These are phyloP conservation scores for Dynastes maya DNA, from an alignment of 2,888 invertebrate genomes.

Conservation along the genomic window DNA sequence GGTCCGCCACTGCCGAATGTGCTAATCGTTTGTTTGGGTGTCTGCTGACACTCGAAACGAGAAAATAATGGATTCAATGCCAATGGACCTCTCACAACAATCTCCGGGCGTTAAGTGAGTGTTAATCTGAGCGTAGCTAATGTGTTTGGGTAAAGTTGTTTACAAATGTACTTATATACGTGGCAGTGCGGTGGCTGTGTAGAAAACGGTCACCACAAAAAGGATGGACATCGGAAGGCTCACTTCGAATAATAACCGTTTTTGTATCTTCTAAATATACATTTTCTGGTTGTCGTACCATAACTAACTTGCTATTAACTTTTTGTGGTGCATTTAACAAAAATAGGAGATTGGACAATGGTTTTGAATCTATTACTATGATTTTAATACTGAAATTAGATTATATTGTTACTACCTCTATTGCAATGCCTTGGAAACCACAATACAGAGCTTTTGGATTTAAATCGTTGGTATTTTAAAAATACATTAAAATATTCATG, in stretches of 20 bases:
- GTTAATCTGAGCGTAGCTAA: constrained; percentile 46
- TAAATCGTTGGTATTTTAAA: too few species aligned
- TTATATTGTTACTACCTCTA: too few species aligned
- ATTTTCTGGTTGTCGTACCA: constrained; percentile 24
- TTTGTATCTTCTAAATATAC: constrained; percentile 25
- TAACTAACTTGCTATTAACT: constrained; percentile 25
- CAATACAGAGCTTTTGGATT: too few species aligned
- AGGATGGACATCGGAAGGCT: constrained; percentile 29
- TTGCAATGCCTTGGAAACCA: too few species aligned
- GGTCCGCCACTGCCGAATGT: constrained; percentile 42
- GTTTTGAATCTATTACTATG: too few species aligned
- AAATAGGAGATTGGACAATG: not conserved
- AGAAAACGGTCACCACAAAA: constrained; percentile 29
- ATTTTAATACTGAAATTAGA: too few species aligned
- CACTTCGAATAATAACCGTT: constrained; percentile 20
- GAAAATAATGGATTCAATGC: constrained; percentile 45
- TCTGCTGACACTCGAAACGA: constrained; percentile 47
- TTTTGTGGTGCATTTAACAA: constrained; percentile 13
- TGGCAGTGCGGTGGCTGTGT: constrained; percentile 26
- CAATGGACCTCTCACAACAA: constrained; percentile 44
- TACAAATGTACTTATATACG: constrained; percentile 36
- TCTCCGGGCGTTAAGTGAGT: constrained; percentile 40
- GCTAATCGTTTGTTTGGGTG: constrained; percentile 50
- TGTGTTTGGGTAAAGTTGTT: constrained; percentile 45
- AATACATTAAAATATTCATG: not conserved